Evolutionary conservation across 2,113 vertebrate species (phyloP).

Genomic region (Sitta europaea): DNA sequence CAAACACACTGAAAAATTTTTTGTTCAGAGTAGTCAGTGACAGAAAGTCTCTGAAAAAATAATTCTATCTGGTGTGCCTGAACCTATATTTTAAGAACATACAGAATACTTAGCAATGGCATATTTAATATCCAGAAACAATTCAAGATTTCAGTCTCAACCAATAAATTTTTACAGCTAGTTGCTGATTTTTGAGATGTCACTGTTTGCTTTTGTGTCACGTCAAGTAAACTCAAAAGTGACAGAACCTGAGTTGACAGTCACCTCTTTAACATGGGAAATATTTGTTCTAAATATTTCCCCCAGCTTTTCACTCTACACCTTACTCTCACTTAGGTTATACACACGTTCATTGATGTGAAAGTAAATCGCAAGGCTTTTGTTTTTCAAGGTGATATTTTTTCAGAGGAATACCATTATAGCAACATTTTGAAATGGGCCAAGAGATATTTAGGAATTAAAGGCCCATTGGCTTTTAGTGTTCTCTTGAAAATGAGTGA

Average conservation of each 20-base stretch:
- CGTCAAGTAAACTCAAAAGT: neutral
- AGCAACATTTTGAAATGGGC: neutral
- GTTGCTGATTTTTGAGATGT: neutral
- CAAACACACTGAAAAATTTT: neutral
- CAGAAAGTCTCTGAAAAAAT: neutral
- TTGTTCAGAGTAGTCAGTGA: neutral
- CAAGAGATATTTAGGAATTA: neutral
- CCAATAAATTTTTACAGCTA: neutral
- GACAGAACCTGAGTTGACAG: neutral
- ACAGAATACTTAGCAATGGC: neutral
- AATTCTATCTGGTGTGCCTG: neutral
- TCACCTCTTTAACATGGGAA: neutral
- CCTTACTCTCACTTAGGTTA: neutral
- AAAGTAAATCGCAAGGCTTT: neutral
- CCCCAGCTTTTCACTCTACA: neutral
- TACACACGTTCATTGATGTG: neutral
- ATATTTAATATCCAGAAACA: neutral
- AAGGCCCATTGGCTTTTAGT: rapidly evolving
- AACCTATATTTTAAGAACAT: neutral
- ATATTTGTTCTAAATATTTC: neutral
- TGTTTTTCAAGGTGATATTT: neutral
- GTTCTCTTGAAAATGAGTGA: neutral
- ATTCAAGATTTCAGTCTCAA: neutral
- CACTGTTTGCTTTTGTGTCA: neutral
- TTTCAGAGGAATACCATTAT: neutral